Evolutionary conservation across 2,113 vertebrate genomes (phyloP), one percentile per base, ranked within the genome.

Genomic region (Nestor notabilis): DNA sequence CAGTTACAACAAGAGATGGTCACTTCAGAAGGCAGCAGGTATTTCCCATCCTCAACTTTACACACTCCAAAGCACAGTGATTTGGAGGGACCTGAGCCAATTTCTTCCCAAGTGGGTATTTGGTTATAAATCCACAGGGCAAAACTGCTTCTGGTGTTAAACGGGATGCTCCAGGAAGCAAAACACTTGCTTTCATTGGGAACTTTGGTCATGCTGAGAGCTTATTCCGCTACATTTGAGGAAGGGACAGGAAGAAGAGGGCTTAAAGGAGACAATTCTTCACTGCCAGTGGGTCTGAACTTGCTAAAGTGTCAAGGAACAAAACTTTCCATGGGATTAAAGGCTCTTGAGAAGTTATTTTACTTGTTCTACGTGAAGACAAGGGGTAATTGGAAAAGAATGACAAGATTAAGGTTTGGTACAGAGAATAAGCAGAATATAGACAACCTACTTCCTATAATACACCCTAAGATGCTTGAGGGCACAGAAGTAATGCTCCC

Each of bases 391-490:
- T 17, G 7, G 21, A 11, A 12, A 31, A 46, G n/a, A 55, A 47
- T 6, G 13, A 25, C 9, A 31, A 31, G 68, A 47, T 49, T 20
- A 80, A 77, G 49, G 47, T 21, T 50, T 19, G 25, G 31, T 29
- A 49, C 15, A 28, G 28, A 41, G 50, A n/a, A 28, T 4, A 41
- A 72, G 9, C 11, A 44, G 58, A 56, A 58, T 0, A 17, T 12
- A 43, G 0, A 13, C 18, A 53, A 4, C 19, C 47, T 35, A 1
- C 37, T 33, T 39, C 7, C 60, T 6, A 1, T 2, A 6, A 23
- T n/a, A 24, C 56, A 17, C 1, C 43, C 78, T 0, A 31, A 88
- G 50, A 43, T 20, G 16, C 20, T 46, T 1, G 0, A 78, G 79
- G 74, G 71, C 21, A 27, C 41, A 27, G 53, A 33, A 70, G 58